These are phyloP conservation scores for Biston stratarius DNA, from an alignment of 2,888 invertebrate genomes.

Conservation along the genomic window DNA sequence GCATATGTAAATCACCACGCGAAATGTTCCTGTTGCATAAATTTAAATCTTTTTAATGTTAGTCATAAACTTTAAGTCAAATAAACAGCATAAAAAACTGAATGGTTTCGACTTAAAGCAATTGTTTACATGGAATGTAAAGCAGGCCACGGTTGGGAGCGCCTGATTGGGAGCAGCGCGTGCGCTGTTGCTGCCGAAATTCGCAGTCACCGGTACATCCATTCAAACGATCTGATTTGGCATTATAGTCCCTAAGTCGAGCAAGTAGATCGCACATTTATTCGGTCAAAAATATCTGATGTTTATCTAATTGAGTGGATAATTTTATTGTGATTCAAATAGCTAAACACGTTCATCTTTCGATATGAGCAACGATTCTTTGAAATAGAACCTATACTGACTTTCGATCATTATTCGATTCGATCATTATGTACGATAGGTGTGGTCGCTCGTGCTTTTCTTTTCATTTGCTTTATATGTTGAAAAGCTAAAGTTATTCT, in stretches of 20 bases:
- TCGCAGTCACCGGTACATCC: constrained; percentile 48
- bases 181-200: constrained; percentile 66
- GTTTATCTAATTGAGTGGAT: constrained; percentile 41
- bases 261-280: constrained; percentile 26
- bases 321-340: constrained; percentile 38
- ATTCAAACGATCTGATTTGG: constrained; percentile 53
- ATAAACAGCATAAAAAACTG: constrained; percentile 27
- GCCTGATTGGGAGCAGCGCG: constrained; percentile 50
- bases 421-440: constrained; percentile 8
- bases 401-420: constrained; percentile 20
- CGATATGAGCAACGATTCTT: constrained; percentile 21
- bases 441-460: constrained; percentile 12
- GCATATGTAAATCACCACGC: constrained; percentile 21
- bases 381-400: constrained; percentile 16
- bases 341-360: constrained; percentile 24
- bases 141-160: constrained; percentile 50
- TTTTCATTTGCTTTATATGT: constrained; percentile 24
- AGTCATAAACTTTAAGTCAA: constrained; percentile 28
- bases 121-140: constrained; percentile 41
- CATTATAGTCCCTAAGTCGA: constrained; percentile 48
- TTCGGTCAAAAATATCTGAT: constrained; percentile 32
- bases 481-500: constrained; percentile 18
- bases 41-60: constrained; percentile 32
- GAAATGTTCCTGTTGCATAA: constrained; percentile 15
- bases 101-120: constrained; percentile 32